Evolutionary conservation across 2,888 invertebrate species (phyloP).

Genomic region (Athetis lepigone): DNA sequence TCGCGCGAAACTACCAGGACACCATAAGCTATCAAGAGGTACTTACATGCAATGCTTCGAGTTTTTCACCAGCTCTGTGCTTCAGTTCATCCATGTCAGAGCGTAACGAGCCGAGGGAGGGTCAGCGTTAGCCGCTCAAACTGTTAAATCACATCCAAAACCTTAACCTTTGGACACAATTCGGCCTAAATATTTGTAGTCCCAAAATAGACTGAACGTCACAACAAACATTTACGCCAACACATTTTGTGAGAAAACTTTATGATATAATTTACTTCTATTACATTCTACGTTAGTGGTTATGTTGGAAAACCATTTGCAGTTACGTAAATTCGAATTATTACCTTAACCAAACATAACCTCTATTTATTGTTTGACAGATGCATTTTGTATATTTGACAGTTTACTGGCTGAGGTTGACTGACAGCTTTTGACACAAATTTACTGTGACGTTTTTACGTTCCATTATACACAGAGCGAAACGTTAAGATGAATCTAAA

Average conservation of each 20-base stretch:
- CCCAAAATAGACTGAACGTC: constrained; percentile 86
- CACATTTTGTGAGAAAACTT: constrained; percentile 60
- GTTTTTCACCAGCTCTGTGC: constrained; percentile 85
- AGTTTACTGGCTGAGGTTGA: too few species aligned
- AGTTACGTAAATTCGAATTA: constrained; percentile 66
- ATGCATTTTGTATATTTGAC: constrained; percentile 53
- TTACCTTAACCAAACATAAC: constrained; percentile 80
- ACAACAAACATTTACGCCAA: constrained; percentile 63
- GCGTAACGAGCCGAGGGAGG: constrained; percentile 72
- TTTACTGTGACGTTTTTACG: constrained; percentile 32
- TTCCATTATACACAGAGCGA: too few species aligned
- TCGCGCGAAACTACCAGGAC: constrained; percentile 78
- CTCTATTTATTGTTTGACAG: constrained; percentile 71
- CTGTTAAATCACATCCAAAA: constrained; percentile 80
- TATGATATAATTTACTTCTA: constrained; percentile 47
- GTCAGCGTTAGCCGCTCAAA: constrained; percentile 75
- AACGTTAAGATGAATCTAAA: too few species aligned
- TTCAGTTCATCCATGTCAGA: constrained; percentile 87
- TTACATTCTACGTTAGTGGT: constrained; percentile 44
- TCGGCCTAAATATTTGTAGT: constrained; percentile 81
- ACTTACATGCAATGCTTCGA: constrained; percentile 88
- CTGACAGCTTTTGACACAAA: too few species aligned
- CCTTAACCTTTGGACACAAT: constrained; percentile 89
- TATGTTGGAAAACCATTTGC: constrained; percentile 58
- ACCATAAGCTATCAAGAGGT: constrained; percentile 66